Base-by-base conservation (phyloP, 2,113 vertebrate species). In the Falcunculus frontatus region DNA sequence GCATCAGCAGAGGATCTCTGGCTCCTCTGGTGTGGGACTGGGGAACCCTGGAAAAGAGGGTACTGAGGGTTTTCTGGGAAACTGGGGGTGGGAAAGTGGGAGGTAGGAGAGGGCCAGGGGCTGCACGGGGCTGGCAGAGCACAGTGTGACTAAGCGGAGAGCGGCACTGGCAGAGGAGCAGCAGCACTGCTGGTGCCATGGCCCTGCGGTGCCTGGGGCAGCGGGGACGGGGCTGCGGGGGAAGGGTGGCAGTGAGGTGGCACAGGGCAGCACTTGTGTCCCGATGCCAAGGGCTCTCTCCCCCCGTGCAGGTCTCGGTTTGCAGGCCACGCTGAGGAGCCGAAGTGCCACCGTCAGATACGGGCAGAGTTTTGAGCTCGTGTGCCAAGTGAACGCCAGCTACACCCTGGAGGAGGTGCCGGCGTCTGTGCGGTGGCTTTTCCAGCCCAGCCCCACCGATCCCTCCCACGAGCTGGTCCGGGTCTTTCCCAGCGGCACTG, bases 401-500 rank as follows among this genome's bases (percentile, higher is more conserved):
- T 87, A 89, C 9, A 32, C 53, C 67, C 32, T 82, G 0, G 49
- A 97, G 46, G 20, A 67, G 11, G 46, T 98, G 4, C 97, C 98
- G 0, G 3, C 96, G 1, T 95, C 97, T 0, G 79, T 99, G 76
- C 87, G 27, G 0, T 99, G 99, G 99, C 97, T 92, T 12, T 97
- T 98, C 94, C 96, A 96, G 76, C 97, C 92, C 10, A 70, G 8
- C 2, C 27, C 67, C 5, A 4, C 13, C 0, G 11, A 4, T 3
- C 56, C 10, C 72, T 90, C 74, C 27, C 97, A 97, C 1, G 76
- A 91, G 55, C 97, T 99, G 57, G 79, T 98, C 47, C 97, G 13
- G 11, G 44, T 98, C 70, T 49, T 65, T 79, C 96, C 97, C 5
- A 59, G 78, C 1, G 98, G 98, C 21, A 50, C 86, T 4, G 55